Conservation (phyloP, 1,140 invertebrate genomes). For the Dendrolimus kikuchii region DNA sequence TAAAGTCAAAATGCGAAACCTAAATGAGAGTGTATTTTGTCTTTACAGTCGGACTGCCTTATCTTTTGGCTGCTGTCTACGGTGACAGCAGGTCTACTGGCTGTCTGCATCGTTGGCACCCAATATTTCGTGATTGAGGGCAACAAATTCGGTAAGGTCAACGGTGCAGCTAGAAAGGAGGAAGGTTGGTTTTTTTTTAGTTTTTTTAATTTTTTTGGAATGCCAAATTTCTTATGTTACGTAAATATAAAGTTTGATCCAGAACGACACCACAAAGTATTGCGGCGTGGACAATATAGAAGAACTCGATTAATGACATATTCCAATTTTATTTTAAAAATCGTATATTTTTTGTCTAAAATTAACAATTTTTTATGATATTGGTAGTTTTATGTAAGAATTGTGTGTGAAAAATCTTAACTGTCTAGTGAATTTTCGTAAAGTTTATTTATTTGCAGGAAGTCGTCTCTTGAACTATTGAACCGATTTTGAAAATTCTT, state of each 20-base stretch:
- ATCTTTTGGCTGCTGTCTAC: conserved; percentile 77
- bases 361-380: neutral
- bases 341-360: neutral
- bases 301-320: too few species aligned
- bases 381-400: too few species aligned
- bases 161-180: conserved; percentile 47
- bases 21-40: neutral
- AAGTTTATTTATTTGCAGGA: neutral
- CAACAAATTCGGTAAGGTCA: conserved; percentile 66
- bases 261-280: too few species aligned
- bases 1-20: neutral
- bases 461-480: neutral
- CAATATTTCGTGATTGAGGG: conserved; percentile 78
- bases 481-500: conserved; percentile 1
- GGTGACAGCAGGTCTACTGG: conserved; percentile 74
- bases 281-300: too few species aligned
- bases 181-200: conserved; percentile 58
- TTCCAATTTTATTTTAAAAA: too few species aligned
- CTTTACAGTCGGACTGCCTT: conserved; percentile 73
- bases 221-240: neutral
- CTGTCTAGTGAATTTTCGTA: too few species aligned
- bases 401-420: too few species aligned
- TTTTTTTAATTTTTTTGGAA: conserved; percentile 22
- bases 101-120: conserved; percentile 75
- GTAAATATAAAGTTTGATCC: conserved; percentile 1